Conservation (phyloP, 2,888 invertebrate species). For the Tiliacea aurago region DNA sequence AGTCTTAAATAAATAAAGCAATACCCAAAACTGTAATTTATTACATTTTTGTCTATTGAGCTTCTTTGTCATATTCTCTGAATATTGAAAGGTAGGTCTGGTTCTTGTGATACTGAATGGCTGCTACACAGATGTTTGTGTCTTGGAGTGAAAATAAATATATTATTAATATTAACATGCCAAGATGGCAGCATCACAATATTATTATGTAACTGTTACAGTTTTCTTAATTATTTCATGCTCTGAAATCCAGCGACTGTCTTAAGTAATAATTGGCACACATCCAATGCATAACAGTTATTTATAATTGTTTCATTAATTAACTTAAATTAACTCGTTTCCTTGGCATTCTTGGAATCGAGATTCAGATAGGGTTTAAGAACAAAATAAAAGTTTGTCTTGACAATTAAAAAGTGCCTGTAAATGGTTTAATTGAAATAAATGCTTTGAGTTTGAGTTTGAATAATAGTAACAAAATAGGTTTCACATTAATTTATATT, state of each 20-base stretch:
- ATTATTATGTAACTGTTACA: slow-evolving; percentile 16
- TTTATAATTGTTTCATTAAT: slow-evolving; percentile 31
- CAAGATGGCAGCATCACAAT: neutral
- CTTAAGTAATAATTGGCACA: slow-evolving; percentile 40
- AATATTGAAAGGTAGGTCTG: neutral
- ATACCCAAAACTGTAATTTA: neutral
- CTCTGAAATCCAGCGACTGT: slow-evolving; percentile 18
- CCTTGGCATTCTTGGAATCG: neutral
- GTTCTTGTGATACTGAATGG: neutral
- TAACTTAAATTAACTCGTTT: slow-evolving; percentile 14
- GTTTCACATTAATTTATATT: neutral
- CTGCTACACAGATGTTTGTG: neutral
- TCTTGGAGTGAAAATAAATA: neutral
- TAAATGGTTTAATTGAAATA: no score
- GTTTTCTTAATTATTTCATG: slow-evolving; percentile 31
- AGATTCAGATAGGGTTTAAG: neutral
- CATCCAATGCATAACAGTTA: slow-evolving; percentile 44
- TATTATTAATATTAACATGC: neutral
- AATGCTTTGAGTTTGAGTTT: no score
- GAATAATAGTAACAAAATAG: neutral
- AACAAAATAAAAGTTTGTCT: no score
- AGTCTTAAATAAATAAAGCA: no score
- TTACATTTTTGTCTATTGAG: neutral
- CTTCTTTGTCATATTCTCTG: neutral
- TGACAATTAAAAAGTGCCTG: no score